Percentiles rank a stretch among this genome's conserved stretches.
These are phyloP conservation scores for Nymphalis urticae DNA, from an alignment of 2,888 invertebrate species.

Conservation along the genomic window DNA sequence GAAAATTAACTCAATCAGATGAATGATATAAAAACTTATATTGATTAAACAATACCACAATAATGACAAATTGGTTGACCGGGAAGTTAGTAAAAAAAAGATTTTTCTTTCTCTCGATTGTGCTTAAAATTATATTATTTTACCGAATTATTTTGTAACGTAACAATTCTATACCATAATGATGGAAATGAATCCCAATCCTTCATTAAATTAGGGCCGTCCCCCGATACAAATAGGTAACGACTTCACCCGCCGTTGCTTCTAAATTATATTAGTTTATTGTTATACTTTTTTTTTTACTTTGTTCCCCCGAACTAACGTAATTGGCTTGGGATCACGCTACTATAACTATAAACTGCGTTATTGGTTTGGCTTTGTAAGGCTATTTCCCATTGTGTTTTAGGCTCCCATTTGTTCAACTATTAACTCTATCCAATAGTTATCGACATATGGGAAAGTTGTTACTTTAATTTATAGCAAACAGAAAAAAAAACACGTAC, in stretches of 20 bases:
- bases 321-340: conserved; percentile 80
- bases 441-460: conserved; percentile 35
- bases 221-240: conserved; percentile 72
- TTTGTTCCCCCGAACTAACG: conserved; percentile 75
- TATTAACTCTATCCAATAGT: conserved; percentile 36
- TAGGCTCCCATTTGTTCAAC: conserved; percentile 35
- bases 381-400: conserved; percentile 45
- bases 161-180: conserved; percentile 58
- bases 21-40: too few relatives aligned
- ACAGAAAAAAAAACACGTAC: neutral
- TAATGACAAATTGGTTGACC: neutral
- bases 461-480: conserved; percentile 22
- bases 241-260: conserved; percentile 63
- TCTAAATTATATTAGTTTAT: conserved; percentile 80
- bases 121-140: neutral
- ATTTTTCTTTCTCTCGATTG: neutral
- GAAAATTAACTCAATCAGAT: too few relatives aligned
- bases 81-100: neutral
- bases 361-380: conserved; percentile 72
- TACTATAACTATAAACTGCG: conserved; percentile 73
- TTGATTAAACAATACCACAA: too few relatives aligned
- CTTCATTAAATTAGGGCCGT: conserved; percentile 72
- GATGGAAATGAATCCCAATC: conserved; percentile 59
- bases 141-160: conserved; percentile 43
- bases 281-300: conserved; percentile 73